Percentiles rank a stretch among this genome's conserved stretches.
Evolutionary conservation across 2,888 invertebrate species (phyloP).

Genomic region (Polydrusus pterygomalis): DNA sequence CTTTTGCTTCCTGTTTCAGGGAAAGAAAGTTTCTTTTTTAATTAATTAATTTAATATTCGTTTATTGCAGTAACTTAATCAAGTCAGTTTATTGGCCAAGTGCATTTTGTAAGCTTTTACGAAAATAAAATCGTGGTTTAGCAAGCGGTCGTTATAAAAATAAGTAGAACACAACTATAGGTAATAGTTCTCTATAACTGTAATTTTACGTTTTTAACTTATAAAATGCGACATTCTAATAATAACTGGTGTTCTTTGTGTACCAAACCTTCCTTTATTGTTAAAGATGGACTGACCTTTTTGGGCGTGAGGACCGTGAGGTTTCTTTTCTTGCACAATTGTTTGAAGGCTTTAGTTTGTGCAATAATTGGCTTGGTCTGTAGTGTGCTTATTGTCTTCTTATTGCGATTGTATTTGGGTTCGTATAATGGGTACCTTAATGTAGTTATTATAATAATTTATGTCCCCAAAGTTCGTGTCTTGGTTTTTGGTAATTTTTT

Average conservation of each 20-base stretch:
- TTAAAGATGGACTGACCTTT: constrained; percentile 47
- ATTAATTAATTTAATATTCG: constrained; percentile 25
- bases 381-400: background rate
- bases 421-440: background rate
- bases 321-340: constrained; percentile 43
- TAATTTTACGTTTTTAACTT: constrained; percentile 36
- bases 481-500: too few species aligned
- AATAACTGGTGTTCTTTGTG: constrained; percentile 46
- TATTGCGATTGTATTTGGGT: background rate
- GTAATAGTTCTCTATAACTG: constrained; percentile 42
- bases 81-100: constrained; percentile 8
- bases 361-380: constrained; percentile 34
- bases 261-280: constrained; percentile 38
- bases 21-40: constrained; percentile 45
- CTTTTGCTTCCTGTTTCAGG: constrained; percentile 43
- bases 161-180: constrained; percentile 38
- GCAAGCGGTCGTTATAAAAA: background rate
- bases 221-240: constrained; percentile 48
- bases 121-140: constrained; percentile 3
- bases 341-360: constrained; percentile 38
- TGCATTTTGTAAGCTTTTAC: constrained; percentile 21
- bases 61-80: constrained; percentile 7
- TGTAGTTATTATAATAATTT: too few species aligned
- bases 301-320: constrained; percentile 19
- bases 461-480: too few species aligned